Evolutionary conservation across 2,797 vertebrate genomes (phyloP), one percentile per base, ranked within the genome.

Genomic region (Hoplostethus atlanticus): DNA sequence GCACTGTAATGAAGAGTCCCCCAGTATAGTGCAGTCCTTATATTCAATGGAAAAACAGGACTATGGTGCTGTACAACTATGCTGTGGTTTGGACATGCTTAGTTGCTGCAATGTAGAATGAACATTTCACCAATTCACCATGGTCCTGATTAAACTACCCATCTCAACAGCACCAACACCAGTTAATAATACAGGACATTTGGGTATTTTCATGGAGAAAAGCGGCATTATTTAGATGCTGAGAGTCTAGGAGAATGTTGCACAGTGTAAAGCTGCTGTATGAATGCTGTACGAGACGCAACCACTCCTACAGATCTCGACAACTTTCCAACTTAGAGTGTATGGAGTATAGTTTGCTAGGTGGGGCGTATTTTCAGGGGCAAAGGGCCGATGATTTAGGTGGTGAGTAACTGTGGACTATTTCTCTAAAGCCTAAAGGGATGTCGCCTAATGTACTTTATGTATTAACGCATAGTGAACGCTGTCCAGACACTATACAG

Each of bases 321-420:
- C 15, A 53, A 17, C 6, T 11, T 58, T 73, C 57, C 66, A 77
- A 61, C 28, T 57, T n/a, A 3, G 0, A 64, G 44, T 65, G 13
- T 5, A 13, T 31, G 30, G 16, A 65, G 73, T 55, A 16, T 11
- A 34, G 42, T 63, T 59, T 58, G 52, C n/a, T 3, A 2, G 57
- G 30, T 55, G 50, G 31, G 71, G 52, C 54, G 3, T 16, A 31
- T 58, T 34, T 53, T 34, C 28, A 52, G 16, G 8, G 34, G 7
- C 16, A 36, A 58, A 46, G 6, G 6, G 30, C 2, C n/a, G 34
- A 63, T 11, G 16, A 55, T 50, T 40, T n/a, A 25, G 30, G 3
- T 40, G 38, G 34, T 46, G 61, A 42, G 30, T n/a, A 51, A 40
- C n/a, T 17, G 4, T 51, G 17, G 12, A 30, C 30, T 36, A 16